phyloP scores from a whole-genome alignment of 1,140 invertebrate genomes.

The Vanessa tameamea region DNA sequence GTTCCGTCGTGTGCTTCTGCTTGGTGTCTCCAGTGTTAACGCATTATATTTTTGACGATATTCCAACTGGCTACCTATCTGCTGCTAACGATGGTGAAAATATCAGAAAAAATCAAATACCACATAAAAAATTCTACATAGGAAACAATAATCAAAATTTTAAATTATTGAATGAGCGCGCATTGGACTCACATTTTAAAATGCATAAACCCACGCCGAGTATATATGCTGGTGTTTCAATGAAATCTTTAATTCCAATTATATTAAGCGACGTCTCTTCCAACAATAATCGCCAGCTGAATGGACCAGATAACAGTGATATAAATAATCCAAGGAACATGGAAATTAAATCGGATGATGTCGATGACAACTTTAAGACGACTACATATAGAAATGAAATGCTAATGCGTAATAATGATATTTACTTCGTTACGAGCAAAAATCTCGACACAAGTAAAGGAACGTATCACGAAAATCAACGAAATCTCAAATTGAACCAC shows the following conservation, averaged over 20 bases:
- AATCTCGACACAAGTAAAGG: neutral
- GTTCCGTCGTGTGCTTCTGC: conserved; percentile 42
- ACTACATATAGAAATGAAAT: neutral
- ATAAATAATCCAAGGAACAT: neutral
- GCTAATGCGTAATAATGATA: neutral
- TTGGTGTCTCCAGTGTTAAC: conserved; percentile 39
- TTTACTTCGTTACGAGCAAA: neutral
- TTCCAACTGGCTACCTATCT: conserved; percentile 43
- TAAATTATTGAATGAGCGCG: conserved; percentile 48
- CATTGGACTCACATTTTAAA: conserved; percentile 51
- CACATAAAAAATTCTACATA: conserved; percentile 49
- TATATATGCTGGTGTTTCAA: conserved; percentile 5
- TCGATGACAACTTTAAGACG: neutral
- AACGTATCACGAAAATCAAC: neutral
- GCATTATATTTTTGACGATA: conserved; percentile 56
- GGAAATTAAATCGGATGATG: neutral
- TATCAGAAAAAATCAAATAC: conserved; percentile 37
- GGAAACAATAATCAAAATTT: conserved; percentile 43
- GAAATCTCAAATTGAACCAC: neutral
- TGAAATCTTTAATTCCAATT: neutral
- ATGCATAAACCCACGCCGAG: conserved; percentile 38
- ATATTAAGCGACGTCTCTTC: neutral
- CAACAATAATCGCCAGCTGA: neutral
- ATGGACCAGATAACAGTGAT: neutral
- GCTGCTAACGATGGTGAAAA: conserved; percentile 27